Percentiles rank a stretch among this genome's conserved stretches.
Conservation (phyloP, 1,140 invertebrate species). For the Mycetomoellerius zeteki region DNA sequence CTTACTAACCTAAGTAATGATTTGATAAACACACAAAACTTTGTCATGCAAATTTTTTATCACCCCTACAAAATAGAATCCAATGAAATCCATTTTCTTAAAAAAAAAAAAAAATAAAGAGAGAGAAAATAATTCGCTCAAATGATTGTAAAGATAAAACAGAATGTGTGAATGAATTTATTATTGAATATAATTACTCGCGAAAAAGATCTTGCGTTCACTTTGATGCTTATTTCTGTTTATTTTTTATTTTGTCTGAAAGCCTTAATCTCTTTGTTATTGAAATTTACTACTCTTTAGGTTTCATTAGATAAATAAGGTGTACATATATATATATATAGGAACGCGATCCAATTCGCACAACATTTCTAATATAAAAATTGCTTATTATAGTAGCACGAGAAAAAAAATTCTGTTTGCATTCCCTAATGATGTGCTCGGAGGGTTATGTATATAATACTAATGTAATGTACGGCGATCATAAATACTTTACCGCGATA, state of each 20-base stretch:
- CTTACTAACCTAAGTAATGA: too few relatives aligned
- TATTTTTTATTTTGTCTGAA: too few relatives aligned
- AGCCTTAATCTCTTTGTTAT: too few relatives aligned
- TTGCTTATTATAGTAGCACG: background rate
- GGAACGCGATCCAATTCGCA: background rate
- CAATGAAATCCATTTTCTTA: background rate
- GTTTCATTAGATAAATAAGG: constrained; percentile 2
- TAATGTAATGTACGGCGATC: constrained; percentile 32
- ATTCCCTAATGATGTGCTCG: constrained; percentile 14
- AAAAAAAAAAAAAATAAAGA: background rate
- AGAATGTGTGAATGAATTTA: background rate
- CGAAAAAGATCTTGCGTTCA: too few relatives aligned
- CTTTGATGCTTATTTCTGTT: too few relatives aligned
- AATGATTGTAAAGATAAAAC: background rate
- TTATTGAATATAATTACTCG: too few relatives aligned
- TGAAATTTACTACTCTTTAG: background rate
- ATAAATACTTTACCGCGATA: constrained; percentile 34
- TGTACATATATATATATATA: too few relatives aligned
- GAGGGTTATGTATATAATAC: background rate
- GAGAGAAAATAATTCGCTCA: too few relatives aligned
- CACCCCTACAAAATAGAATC: background rate
- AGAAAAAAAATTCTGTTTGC: constrained; percentile 19
- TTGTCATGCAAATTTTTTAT: too few relatives aligned
- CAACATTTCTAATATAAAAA: constrained; percentile 28
- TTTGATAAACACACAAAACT: too few relatives aligned